phyloP scores from a whole-genome alignment of 2,888 invertebrate genomes.

The Ecliptopera silaceata region DNA sequence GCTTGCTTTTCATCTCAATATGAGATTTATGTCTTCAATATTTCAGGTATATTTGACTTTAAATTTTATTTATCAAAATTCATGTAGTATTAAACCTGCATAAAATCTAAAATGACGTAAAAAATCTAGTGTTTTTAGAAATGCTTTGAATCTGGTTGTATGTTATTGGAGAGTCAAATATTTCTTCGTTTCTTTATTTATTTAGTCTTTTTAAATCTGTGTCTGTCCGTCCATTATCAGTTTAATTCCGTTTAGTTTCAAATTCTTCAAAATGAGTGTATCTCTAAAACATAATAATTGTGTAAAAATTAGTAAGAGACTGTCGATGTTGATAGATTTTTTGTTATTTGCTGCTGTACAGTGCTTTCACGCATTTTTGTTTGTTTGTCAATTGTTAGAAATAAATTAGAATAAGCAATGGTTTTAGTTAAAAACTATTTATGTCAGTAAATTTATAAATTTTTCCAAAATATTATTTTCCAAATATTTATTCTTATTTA shows the following conservation, averaged over 20 bases:
- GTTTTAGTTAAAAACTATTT: constrained; percentile 20
- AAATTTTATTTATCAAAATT: neutral
- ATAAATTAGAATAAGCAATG: constrained; percentile 46
- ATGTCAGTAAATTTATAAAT: constrained; percentile 28
- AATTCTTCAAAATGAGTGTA: constrained; percentile 51
- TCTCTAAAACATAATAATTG: constrained; percentile 52
- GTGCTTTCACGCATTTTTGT: constrained; percentile 58
- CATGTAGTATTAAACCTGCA: neutral
- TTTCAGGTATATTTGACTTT: too few species aligned
- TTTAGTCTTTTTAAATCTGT: constrained; percentile 58
- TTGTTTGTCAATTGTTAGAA: constrained; percentile 68
- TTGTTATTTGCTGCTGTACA: constrained; percentile 68
- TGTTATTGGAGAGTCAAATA: neutral
- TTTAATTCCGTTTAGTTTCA: constrained; percentile 46
- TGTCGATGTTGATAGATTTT: constrained; percentile 65
- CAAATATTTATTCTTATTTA: constrained; percentile 9
- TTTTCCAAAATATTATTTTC: neutral
- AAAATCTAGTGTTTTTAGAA: neutral
- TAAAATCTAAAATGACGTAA: neutral
- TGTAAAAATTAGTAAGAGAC: constrained; percentile 73
- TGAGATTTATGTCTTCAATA: too few species aligned
- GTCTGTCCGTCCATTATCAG: constrained; percentile 78
- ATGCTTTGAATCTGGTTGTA: neutral
- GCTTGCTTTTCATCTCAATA: too few species aligned
- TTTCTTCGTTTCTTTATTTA: constrained; percentile 33